These are phyloP conservation scores for Chironomus tepperi DNA, from an alignment of 1,140 invertebrate genomes.

Conservation along the genomic window DNA sequence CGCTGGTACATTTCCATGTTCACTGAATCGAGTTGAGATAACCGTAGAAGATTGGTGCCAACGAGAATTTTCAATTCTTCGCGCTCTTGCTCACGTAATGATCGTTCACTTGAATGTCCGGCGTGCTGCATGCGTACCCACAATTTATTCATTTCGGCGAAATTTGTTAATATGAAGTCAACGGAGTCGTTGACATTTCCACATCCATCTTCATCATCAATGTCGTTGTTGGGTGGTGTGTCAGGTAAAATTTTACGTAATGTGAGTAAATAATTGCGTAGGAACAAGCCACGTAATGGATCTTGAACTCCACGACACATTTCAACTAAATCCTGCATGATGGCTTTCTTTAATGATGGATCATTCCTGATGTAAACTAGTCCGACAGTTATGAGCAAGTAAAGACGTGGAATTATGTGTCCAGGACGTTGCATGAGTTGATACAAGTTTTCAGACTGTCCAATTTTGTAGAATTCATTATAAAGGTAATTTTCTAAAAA, in stretches of 20 bases:
- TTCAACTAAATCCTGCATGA: slow-evolving; percentile 93
- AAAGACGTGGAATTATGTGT: slow-evolving; percentile 95
- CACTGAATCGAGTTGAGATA: slow-evolving; percentile 94
- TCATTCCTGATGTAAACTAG: slow-evolving; percentile 98
- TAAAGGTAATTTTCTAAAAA: slow-evolving; percentile 91
- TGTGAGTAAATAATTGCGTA: slow-evolving; percentile 84
- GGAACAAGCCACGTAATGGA: slow-evolving; percentile 89
- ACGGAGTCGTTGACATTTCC: slow-evolving; percentile 86
- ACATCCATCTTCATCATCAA: slow-evolving; percentile 46
- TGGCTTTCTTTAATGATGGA: slow-evolving; percentile 79
- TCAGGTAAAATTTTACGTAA: slow-evolving; percentile 89
- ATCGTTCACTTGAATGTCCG: slow-evolving; percentile 72
- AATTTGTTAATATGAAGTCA: slow-evolving; percentile 97
- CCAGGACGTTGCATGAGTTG: slow-evolving; percentile 98
- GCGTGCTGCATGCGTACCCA: slow-evolving; percentile 99
- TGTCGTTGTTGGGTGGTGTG: slow-evolving; percentile 54
- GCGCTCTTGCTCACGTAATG: slow-evolving; percentile 88
- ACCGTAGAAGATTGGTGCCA: slow-evolving; percentile 90
- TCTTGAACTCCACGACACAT: slow-evolving; percentile 99
- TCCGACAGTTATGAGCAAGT: slow-evolving; percentile 95
- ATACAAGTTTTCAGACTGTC: slow-evolving; percentile 91
- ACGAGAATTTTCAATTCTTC: slow-evolving; percentile 92
- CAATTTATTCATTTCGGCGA: slow-evolving; percentile 99
- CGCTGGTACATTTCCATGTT: slow-evolving; percentile 88
- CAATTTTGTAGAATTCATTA: slow-evolving; percentile 94